Evolutionary conservation across 2,113 vertebrate species (phyloP).

Genomic region (Nycticorax nycticorax): DNA sequence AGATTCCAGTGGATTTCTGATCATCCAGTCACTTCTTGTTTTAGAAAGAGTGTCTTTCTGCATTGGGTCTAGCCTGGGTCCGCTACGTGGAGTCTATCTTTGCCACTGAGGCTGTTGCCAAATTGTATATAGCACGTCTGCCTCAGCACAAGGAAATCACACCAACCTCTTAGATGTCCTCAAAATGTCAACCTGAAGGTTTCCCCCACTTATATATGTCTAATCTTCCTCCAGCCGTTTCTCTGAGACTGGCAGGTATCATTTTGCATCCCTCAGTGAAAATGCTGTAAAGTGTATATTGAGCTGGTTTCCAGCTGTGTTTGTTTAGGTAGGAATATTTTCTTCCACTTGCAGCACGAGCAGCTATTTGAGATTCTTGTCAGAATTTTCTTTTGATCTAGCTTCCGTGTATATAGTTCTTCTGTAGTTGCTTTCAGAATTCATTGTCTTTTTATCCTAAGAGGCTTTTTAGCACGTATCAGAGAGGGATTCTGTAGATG

Average conservation of each 20-base stretch:
- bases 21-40: background rate
- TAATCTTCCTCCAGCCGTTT: background rate
- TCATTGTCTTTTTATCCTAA: background rate
- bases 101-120: background rate
- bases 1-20: background rate
- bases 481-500: background rate
- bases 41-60: background rate
- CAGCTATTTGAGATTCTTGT: background rate
- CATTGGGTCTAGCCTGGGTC: background rate
- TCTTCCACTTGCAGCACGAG: background rate
- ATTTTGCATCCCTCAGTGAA: constrained; percentile 6
- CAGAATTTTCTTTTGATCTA: constrained; percentile 1
- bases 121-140: background rate
- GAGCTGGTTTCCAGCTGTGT: constrained; percentile 38
- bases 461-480: background rate
- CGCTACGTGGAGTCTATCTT: background rate
- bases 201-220: background rate
- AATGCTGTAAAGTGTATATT: background rate
- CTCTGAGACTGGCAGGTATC: constrained; percentile 7
- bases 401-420: background rate
- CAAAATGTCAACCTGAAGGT: background rate
- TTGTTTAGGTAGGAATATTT: constrained; percentile 19
- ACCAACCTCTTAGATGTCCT: background rate
- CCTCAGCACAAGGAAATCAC: background rate
- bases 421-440: background rate